phyloP scores from a whole-genome alignment of 2,113 vertebrate genomes.

The Philantomba maxwellii region DNA sequence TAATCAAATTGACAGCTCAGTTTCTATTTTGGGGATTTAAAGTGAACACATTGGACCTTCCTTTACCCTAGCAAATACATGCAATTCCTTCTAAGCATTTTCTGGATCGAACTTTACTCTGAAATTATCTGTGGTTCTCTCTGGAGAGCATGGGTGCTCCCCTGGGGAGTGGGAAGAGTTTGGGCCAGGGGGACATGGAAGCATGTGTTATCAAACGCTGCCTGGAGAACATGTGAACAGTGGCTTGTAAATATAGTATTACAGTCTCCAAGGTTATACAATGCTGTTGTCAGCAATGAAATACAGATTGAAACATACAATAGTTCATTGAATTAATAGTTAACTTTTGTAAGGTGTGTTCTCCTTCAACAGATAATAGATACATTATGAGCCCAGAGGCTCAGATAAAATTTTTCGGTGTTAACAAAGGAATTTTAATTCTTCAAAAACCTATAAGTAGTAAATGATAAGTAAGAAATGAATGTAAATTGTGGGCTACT shows the following conservation, averaged over 20 bases:
- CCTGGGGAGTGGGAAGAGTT: neutral
- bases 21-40: neutral
- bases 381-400: neutral
- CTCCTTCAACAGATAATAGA: neutral
- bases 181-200: neutral
- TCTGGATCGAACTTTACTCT: neutral
- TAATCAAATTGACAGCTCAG: neutral
- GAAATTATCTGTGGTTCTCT: neutral
- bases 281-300: neutral
- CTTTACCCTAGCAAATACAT: neutral
- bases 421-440: neutral
- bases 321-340: neutral
- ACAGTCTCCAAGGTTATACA: neutral
- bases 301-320: neutral
- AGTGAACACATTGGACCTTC: neutral
- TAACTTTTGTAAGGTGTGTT: neutral
- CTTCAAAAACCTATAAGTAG: neutral
- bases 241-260: neutral
- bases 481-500: neutral
- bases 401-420: neutral
- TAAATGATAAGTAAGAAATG: neutral
- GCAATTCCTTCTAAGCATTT: neutral
- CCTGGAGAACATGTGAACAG: neutral
- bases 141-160: neutral
- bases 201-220: neutral